Evolutionary conservation across 1,140 invertebrate species (phyloP), one percentile per base, ranked within the genome.

Genomic region (Macrocentrus cingulum): DNA sequence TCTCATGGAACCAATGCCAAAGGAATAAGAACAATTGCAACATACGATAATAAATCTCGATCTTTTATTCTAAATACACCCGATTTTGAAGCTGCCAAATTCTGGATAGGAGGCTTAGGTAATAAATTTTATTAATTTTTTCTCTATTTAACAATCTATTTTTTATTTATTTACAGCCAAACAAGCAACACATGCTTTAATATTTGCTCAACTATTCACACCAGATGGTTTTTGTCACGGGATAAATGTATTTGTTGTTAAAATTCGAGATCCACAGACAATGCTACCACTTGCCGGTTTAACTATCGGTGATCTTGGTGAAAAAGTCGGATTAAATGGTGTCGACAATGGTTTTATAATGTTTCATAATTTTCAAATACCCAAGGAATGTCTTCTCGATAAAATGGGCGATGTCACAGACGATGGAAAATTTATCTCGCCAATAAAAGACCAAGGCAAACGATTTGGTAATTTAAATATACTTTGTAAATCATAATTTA

Each of bases 1-100:
- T 85, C 90, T 36, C 95, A 98, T 81, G 96, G 96, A 0, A 95
- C 92, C 39, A 96, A 98, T 75, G 93, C 92, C 1, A 93, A 92
- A 67, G 87, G 87, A 34, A 91, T 98, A 83, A 84, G 90, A 62
- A 98, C 96, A 0, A 92, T 87, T 16, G 95, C 95, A 2, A 93
- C 86, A 0, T 98, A 91, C 75, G 91, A 97, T 76, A 80, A 86
- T 0, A 75, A 76, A 16, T 87, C 84, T 6, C 80, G 90, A 80
- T 85, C 89, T 75, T 98, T 97, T 80, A 83, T 97, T 19, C 82
- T 98, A 7, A 87, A 97, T 71, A 92, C 95, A 0, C 94, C 95
- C 0, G 91, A 95, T 77, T 92, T 97, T 81, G 89, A 96, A 78
- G 92, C 94, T 19, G 91, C 92, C 39, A 98, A 98, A 84, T 95